These are phyloP conservation scores for Drosophila sordidula DNA, from an alignment of 2,888 invertebrate species.

Conservation along the genomic window DNA sequence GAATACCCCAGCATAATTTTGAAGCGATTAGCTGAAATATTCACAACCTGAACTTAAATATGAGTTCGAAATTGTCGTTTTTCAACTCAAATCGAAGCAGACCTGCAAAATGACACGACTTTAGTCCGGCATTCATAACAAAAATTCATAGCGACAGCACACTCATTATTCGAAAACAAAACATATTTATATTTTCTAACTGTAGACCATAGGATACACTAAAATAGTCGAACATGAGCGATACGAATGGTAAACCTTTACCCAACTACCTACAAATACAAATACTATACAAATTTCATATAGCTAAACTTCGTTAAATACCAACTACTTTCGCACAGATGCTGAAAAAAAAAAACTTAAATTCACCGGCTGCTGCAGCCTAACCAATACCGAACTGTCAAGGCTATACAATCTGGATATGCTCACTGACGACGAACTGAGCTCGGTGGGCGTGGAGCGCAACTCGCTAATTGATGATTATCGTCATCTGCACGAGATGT, in stretches of 20 bases:
- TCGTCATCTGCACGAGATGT: slow-evolving; percentile 54
- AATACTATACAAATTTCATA: not conserved
- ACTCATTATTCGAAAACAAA: slow-evolving; percentile 19
- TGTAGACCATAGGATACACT: slow-evolving; percentile 19
- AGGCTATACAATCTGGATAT: slow-evolving; percentile 41
- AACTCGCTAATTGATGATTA: slow-evolving; percentile 62
- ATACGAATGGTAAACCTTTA: slow-evolving; percentile 21
- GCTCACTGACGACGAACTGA: slow-evolving; percentile 51
- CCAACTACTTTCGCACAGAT: not conserved
- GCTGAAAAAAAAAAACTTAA: slow-evolving; percentile 27
- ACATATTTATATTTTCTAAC: slow-evolving; percentile 28
- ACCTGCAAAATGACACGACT: not conserved
- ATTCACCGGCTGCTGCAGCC: slow-evolving; percentile 50
- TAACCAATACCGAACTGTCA: slow-evolving; percentile 35
- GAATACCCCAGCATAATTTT: not conserved
- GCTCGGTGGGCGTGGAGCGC: slow-evolving; percentile 38
- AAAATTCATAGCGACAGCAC: slow-evolving; percentile 36
- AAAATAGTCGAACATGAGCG: slow-evolving; percentile 24
- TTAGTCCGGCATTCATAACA: slow-evolving; percentile 10
- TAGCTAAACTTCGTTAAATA: not conserved
- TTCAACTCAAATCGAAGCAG: not conserved
- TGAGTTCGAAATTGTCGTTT: not conserved
- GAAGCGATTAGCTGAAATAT: not conserved
- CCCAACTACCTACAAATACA: too few species aligned
- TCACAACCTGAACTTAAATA: not conserved